These are phyloP conservation scores for Clytia hemisphaerica DNA, from an alignment of 30 jellyfish, hydroid and myxozoan genomes.

Conservation along the genomic window DNA sequence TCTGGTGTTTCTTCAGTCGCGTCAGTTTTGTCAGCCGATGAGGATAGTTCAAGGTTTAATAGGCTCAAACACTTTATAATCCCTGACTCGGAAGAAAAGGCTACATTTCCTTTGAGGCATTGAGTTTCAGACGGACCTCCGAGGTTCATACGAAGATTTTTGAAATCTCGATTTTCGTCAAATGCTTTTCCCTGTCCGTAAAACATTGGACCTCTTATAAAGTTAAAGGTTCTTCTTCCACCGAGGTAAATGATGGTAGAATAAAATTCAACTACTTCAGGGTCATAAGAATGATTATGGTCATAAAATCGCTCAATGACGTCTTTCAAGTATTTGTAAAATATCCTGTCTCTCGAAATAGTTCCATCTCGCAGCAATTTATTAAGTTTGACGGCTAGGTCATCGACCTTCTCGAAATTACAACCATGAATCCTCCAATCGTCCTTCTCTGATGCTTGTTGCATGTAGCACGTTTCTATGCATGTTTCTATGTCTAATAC, in stretches of 20 bases:
- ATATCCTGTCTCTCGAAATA: not conserved
- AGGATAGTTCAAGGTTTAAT: slow-evolving; percentile 24
- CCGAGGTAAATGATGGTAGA: slow-evolving; percentile 10
- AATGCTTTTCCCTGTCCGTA: slow-evolving; percentile 10
- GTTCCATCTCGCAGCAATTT: slow-evolving; percentile 3
- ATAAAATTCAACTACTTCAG: not conserved
- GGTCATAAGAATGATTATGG: slow-evolving; percentile 5
- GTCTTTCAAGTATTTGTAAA: slow-evolving; percentile 2
- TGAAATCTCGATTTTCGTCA: slow-evolving; percentile 10
- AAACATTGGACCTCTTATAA: slow-evolving; percentile 17
- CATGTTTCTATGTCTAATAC: no score
- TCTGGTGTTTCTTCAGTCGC: slow-evolving; percentile 20
- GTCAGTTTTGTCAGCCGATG: slow-evolving; percentile 17
- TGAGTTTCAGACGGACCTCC: slow-evolving; percentile 23
- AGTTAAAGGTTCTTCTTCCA: slow-evolving; percentile 10
- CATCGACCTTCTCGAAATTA: no score
- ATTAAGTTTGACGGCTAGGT: not conserved
- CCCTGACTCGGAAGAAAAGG: slow-evolving; percentile 31
- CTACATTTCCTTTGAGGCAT: slow-evolving; percentile 23
- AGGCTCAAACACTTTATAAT: slow-evolving; percentile 23
- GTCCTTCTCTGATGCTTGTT: no score
- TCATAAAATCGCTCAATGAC: slow-evolving; percentile 9
- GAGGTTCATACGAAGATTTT: slow-evolving; percentile 1
- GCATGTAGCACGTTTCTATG: no score
- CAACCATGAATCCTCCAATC: no score